Evolutionary conservation across 2,113 vertebrate species (phyloP).

Genomic region (Brevimyrus niger): DNA sequence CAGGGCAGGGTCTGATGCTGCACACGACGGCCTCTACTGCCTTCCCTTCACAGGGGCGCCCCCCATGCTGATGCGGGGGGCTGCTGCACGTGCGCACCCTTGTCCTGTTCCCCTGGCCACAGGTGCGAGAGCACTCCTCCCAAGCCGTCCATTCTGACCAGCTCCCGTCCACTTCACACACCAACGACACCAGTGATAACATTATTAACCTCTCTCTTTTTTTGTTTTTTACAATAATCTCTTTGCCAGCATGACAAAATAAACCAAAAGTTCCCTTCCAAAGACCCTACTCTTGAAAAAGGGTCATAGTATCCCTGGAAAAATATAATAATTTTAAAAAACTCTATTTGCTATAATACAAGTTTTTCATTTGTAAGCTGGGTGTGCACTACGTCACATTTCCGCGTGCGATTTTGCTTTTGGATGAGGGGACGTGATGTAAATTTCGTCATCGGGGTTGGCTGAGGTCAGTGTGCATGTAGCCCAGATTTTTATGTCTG

Average conservation of each 20-base stretch:
- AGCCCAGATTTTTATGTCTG: neutral
- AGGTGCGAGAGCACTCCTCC: constrained; percentile 88
- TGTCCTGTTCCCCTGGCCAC: constrained; percentile 83
- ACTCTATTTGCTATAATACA: no score
- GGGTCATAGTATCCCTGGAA: neutral
- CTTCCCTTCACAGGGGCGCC: constrained; percentile 72
- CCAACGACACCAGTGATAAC: neutral
- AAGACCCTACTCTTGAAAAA: neutral
- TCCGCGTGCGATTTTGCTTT: neutral
- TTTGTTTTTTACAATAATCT: neutral
- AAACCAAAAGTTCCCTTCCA: neutral
- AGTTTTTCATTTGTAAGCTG: neutral
- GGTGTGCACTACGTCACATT: neutral
- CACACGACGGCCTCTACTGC: constrained; percentile 75
- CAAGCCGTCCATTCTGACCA: constrained; percentile 90
- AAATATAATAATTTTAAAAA: no score
- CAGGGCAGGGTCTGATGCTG: constrained; percentile 78
- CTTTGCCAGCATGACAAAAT: neutral
- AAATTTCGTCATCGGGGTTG: no score
- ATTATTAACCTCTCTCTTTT: neutral
- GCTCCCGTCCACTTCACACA: constrained; percentile 74
- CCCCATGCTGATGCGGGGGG: constrained; percentile 71
- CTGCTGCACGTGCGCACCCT: constrained; percentile 76
- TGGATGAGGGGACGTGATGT: neutral
- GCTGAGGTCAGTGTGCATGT: neutral